Evolutionary conservation across 2,797 vertebrate genomes (phyloP), one percentile per base, ranked within the genome.

Genomic region (Hemitrygon akajei): DNA sequence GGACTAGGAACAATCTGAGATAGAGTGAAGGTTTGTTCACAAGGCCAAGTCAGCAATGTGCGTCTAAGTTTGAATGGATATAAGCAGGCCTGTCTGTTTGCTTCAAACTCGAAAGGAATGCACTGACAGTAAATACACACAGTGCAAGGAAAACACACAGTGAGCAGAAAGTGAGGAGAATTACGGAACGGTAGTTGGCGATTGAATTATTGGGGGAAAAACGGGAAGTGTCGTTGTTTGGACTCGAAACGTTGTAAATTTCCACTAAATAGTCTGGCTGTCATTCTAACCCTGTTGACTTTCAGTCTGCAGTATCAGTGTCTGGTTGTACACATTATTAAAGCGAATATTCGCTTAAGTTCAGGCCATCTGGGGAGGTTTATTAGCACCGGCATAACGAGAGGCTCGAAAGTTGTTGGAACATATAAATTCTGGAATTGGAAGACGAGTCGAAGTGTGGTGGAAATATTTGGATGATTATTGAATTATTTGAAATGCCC

Each of bases 381-480:
- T 89, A 34, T 89, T 66, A 63, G 60, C 86, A 89, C 86, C 60
- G 20, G 69, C 60, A 89, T 69, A 34, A 34, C 22, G n/a, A 37
- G 86, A 89, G 60, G n/a, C 14, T 69, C 34, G 86, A 69, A 89
- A 69, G 86, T 89, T 89, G 86, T 89, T 47, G 86, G 86, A 89
- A 69, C 34, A 22, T 37, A 89, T 63, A 66, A 22, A 89, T 89
- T 69, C 18, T 69, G 86, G 60, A 63, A 22, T 69, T 14, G 12
- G 18, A 63, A 80, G 37, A 40, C 34, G 79, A 40, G 79, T 34
- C 37, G 37, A 40, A 80, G 37, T 80, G 86, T 11, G 63, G 84
- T 87, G 84, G 58, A 66, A 75, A 69, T 89, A 89, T 66, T 37
- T 6, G 86, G 69, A 86, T 69, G 60, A 37, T 69, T 69, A 84